phyloP scores from a whole-genome alignment of 2,888 invertebrate genomes.

The Nomada lathburiana region DNA sequence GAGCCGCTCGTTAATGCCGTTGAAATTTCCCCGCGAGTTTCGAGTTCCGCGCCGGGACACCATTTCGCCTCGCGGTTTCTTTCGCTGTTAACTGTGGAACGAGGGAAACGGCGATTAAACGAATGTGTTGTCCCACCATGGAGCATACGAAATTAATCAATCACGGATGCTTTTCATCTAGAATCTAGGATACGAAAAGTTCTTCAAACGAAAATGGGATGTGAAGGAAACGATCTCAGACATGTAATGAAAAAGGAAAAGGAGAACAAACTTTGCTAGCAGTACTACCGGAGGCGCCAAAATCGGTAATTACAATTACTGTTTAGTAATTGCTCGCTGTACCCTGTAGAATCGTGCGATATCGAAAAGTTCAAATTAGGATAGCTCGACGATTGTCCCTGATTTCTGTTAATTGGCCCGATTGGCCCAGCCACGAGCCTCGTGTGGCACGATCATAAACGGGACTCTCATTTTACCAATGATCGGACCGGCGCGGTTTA shows the following conservation, averaged over 20 bases:
- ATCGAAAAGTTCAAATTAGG: slow-evolving; percentile 54
- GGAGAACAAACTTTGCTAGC: not conserved
- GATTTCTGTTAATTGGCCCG: slow-evolving; percentile 40
- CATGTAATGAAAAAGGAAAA: slow-evolving; percentile 59
- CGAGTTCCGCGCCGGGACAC: not conserved
- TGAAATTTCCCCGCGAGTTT: slow-evolving; percentile 22
- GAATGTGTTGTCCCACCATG: not conserved
- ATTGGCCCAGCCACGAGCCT: slow-evolving; percentile 2
- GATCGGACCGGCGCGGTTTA: slow-evolving; percentile 20
- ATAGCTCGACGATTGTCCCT: slow-evolving; percentile 35
- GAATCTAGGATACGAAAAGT: slow-evolving; percentile 29
- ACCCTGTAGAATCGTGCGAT: slow-evolving; percentile 29
- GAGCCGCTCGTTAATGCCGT: not conserved
- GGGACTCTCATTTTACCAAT: not conserved
- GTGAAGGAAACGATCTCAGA: not conserved
- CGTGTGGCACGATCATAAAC: not conserved
- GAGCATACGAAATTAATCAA: not conserved
- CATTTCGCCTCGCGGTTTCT: not conserved
- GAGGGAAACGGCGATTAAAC: not conserved
- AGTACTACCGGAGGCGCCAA: too few relatives aligned
- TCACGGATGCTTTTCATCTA: not conserved
- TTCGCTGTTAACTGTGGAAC: too few relatives aligned
- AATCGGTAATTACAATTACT: too few relatives aligned
- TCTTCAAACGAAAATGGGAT: not conserved
- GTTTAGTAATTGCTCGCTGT: slow-evolving; percentile 56